These are phyloP conservation scores for Furcifer pardalis DNA, from an alignment of 2,797 vertebrate genomes.

Conservation along the genomic window DNA sequence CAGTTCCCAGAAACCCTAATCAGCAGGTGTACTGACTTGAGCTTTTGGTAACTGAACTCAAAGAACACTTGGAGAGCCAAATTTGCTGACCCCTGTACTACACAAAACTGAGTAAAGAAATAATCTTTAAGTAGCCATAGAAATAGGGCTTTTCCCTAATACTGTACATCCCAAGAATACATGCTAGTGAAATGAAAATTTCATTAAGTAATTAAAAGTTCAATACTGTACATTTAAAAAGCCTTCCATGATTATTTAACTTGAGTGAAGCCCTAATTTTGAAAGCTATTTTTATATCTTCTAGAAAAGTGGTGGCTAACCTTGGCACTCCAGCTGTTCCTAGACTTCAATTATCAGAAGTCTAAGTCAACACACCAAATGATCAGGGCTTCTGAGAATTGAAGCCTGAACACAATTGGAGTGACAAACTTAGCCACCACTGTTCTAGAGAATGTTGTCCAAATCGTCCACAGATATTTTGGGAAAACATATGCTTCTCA, in stretches of 20 bases:
- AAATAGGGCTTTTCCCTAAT: slow-evolving; percentile 18
- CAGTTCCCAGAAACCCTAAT: no score
- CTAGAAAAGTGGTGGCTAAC: no score
- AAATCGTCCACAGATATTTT: not conserved
- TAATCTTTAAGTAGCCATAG: slow-evolving; percentile 4
- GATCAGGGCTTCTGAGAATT: no score
- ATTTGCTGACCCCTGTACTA: no score
- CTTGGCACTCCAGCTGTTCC: no score
- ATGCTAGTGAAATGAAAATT: slow-evolving; percentile 18
- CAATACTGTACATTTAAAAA: slow-evolving; percentile 38
- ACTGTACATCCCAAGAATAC: not conserved
- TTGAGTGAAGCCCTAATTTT: slow-evolving; percentile 26
- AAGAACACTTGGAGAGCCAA: no score
- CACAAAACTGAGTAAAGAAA: slow-evolving; percentile 15
- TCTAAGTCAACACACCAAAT: no score
- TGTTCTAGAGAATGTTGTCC: not conserved
- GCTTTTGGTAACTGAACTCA: no score
- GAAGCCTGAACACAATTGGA: no score
- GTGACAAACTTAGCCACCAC: no score
- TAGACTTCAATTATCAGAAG: no score
- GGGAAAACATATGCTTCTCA: slow-evolving; percentile 10
- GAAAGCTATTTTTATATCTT: slow-evolving; percentile 13
- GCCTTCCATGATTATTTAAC: slow-evolving; percentile 42
- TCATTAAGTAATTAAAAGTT: slow-evolving; percentile 56
- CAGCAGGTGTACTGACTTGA: no score